Conservation (phyloP, 2,113 vertebrate genomes). For the Oncorhynchus keta region DNA sequence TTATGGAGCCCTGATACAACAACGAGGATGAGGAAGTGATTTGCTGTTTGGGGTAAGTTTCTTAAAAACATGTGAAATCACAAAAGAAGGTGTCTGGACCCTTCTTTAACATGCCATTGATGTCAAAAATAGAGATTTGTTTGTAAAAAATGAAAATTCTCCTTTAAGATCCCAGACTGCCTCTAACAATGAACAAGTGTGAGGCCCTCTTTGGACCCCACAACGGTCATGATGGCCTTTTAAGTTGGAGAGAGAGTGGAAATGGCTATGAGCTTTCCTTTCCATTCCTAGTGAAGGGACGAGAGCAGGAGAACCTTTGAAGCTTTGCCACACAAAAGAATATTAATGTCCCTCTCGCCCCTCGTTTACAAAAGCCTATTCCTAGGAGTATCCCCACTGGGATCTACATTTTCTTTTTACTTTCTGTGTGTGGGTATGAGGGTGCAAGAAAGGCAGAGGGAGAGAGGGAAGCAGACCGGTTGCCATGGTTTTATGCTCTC, state of each 20-base stretch:
- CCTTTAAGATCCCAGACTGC: no score
- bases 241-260: conserved; percentile 15
- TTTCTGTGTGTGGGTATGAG: conserved; percentile 35
- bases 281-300: conserved; percentile 10
- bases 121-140: no score
- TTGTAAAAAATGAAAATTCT: no score
- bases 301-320: conserved; percentile 43
- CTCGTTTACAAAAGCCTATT: conserved; percentile 50
- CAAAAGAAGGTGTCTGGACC: no score
- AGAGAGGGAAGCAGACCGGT: conserved; percentile 48
- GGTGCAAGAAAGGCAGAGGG: conserved; percentile 24
- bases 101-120: no score
- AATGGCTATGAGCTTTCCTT: conserved; percentile 19
- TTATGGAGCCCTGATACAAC: no score
- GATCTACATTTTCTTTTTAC: conserved; percentile 32
- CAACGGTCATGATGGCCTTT: conserved; percentile 29
- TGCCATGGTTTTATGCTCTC: conserved; percentile 62
- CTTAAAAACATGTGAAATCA: no score
- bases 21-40: no score
- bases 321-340: conserved; percentile 65
- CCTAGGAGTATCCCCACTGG: conserved; percentile 34
- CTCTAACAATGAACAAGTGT: conserved; percentile 22
- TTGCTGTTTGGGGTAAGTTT: no score
- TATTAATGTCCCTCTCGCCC: conserved; percentile 58
- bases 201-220: conserved; percentile 24